A percentile compares a stretch with the other conserved stretches of the same genome.
Conservation (phyloP, 2,797 vertebrate genomes). For the Microtus californicus region DNA sequence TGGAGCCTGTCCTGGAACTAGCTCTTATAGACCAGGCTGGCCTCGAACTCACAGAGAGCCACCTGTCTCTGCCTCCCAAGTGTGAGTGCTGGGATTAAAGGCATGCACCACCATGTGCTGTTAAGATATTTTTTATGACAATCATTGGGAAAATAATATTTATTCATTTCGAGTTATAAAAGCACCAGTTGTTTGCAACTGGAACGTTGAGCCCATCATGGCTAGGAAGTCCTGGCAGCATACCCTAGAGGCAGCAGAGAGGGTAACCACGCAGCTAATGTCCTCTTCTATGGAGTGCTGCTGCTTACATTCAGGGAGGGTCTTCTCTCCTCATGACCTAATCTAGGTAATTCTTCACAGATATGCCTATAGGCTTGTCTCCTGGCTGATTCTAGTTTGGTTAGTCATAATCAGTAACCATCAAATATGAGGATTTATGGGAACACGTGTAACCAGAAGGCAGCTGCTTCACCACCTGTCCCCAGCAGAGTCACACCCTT, state of each 20-base stretch:
- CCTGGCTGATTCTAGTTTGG: neutral
- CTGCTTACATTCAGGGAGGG: neutral
- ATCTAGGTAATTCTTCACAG: neutral
- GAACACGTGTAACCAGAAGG: neutral
- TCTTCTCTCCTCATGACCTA: neutral
- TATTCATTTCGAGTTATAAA: neutral
- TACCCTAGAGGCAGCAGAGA: no score
- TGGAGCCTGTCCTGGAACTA: no score
- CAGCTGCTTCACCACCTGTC: neutral
- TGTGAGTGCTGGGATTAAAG: no score
- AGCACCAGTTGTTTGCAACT: neutral
- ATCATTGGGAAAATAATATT: neutral
- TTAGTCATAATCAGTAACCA: neutral
- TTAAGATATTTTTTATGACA: neutral
- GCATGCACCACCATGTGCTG: no score
- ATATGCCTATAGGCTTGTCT: neutral
- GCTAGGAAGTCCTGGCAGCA: neutral
- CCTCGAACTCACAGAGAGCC: no score
- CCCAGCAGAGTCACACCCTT: neutral
- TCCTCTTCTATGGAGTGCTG: neutral
- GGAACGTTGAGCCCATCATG: neutral
- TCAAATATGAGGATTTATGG: neutral
- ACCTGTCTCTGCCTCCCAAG: no score
- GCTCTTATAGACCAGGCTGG: no score
- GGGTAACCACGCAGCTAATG: neutral